Evolutionary conservation across 23 tunicate species (phyloP).

Genomic region (Trididemnum clinides): DNA sequence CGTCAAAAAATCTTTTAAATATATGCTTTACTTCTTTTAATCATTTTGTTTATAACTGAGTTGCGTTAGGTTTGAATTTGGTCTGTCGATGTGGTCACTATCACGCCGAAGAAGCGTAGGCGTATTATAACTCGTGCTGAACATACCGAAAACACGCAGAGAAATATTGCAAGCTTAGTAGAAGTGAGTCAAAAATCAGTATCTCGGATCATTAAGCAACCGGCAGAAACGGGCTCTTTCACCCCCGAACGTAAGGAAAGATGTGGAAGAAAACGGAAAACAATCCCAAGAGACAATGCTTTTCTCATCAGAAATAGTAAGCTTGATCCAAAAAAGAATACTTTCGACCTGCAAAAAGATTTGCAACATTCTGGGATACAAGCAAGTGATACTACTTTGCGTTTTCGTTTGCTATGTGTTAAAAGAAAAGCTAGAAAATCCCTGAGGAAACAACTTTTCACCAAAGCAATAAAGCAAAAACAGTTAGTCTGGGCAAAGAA

Average conservation of each 20-base stretch:
- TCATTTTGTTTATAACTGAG: too few relatives aligned
- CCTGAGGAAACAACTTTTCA: constrained; percentile 16
- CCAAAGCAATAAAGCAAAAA: neutral
- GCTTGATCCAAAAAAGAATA: constrained; percentile 23
- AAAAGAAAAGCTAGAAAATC: too few relatives aligned
- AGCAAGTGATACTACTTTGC: neutral
- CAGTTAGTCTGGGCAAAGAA: constrained; percentile 21
- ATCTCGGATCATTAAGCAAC: constrained; percentile 21
- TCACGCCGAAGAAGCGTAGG: constrained; percentile 18
- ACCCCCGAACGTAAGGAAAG: constrained; percentile 20
- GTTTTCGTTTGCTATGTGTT: too few relatives aligned
- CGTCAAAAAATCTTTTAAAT: too few relatives aligned
- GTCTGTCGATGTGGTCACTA: neutral
- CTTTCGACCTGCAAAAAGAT: constrained; percentile 31
- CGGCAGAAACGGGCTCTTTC: constrained; percentile 20
- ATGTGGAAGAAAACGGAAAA: constrained; percentile 25
- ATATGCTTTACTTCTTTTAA: too few relatives aligned
- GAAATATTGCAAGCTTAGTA: neutral
- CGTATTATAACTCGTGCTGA: constrained; percentile 6
- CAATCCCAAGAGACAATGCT: constrained; percentile 32
- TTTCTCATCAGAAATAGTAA: constrained; percentile 31
- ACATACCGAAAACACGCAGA: constrained; percentile 4
- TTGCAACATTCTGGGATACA: constrained; percentile 17
- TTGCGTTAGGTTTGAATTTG: neutral
- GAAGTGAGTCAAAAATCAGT: constrained; percentile 17